Percentiles rank a stretch among this genome's conserved stretches.
Evolutionary conservation across 2,113 vertebrate species (phyloP).

Genomic region (Cochlearius cochlearius): DNA sequence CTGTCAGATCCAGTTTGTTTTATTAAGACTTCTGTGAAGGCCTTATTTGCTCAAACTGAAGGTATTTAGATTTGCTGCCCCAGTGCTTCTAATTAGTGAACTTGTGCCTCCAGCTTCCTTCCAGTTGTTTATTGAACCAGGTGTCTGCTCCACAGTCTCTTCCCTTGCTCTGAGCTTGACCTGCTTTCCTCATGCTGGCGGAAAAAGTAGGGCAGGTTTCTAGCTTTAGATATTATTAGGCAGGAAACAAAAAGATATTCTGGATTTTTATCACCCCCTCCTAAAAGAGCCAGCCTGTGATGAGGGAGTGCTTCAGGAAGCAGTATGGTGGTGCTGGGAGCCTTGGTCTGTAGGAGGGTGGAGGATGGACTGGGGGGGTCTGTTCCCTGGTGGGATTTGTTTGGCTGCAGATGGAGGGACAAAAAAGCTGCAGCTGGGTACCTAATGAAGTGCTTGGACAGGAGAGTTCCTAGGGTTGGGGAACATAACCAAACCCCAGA

Average conservation of each 20-base stretch:
- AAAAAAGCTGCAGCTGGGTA: not conserved
- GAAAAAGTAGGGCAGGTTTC: constrained; percentile 37
- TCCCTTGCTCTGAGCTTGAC: constrained; percentile 37
- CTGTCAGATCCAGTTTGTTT: not conserved
- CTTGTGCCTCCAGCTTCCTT: not conserved
- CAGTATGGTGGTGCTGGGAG: not conserved
- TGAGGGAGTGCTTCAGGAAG: not conserved
- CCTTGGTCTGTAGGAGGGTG: not conserved
- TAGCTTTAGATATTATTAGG: constrained; percentile 43
- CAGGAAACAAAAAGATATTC: not conserved
- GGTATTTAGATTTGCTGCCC: not conserved
- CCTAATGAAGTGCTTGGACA: not conserved
- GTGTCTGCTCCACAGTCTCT: not conserved
- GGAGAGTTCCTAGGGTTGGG: not conserved
- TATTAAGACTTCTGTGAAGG: not conserved
- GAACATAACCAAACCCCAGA: not conserved
- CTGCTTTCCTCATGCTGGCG: constrained; percentile 7
- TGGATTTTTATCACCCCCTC: not conserved
- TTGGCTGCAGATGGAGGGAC: not conserved
- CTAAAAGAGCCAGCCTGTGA: not conserved
- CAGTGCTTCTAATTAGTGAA: not conserved
- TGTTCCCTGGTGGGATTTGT: not conserved
- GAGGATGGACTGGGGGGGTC: not conserved
- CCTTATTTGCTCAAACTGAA: constrained; percentile 10
- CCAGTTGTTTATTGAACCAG: constrained; percentile 36